Conservation (phyloP, 2,888 invertebrate genomes). For the Hydropsyche betteni region DNA sequence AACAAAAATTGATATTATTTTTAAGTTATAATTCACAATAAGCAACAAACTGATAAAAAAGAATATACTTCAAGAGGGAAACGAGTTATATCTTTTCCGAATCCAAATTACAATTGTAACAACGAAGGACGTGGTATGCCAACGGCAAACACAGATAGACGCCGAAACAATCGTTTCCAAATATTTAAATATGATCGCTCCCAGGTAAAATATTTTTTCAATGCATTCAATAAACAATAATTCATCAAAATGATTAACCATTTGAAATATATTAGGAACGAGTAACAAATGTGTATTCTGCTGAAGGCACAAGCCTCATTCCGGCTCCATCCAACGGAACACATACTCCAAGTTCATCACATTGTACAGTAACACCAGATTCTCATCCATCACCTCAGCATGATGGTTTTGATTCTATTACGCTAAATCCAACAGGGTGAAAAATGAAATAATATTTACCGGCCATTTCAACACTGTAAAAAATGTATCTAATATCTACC, state of each 20-base stretch:
- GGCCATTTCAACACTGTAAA: constrained; percentile 21
- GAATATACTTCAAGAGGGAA: constrained; percentile 68
- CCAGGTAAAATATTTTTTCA: constrained; percentile 64
- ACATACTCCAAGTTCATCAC: constrained; percentile 65
- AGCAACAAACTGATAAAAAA: constrained; percentile 63
- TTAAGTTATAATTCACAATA: constrained; percentile 62
- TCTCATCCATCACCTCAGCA: constrained; percentile 65
- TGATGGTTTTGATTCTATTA: constrained; percentile 68
- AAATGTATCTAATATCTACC: constrained; percentile 38
- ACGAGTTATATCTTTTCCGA: constrained; percentile 85
- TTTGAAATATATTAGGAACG: constrained; percentile 63
- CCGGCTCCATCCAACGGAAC: constrained; percentile 66
- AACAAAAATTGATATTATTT: constrained; percentile 39
- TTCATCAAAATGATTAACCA: too few relatives aligned
- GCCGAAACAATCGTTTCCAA: constrained; percentile 62
- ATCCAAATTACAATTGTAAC: constrained; percentile 83
- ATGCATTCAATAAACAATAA: too few relatives aligned
- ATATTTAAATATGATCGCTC: constrained; percentile 82
- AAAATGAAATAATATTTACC: not conserved
- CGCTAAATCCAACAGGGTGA: constrained; percentile 64
- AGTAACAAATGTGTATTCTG: constrained; percentile 70
- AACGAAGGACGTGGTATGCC: constrained; percentile 58
- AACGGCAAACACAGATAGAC: constrained; percentile 55
- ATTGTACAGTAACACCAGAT: constrained; percentile 65
- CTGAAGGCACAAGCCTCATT: constrained; percentile 75